Percentiles rank a stretch among this genome's conserved stretches.
Conservation (phyloP, 2,797 vertebrate genomes). For the Amblyraja radiata region DNA sequence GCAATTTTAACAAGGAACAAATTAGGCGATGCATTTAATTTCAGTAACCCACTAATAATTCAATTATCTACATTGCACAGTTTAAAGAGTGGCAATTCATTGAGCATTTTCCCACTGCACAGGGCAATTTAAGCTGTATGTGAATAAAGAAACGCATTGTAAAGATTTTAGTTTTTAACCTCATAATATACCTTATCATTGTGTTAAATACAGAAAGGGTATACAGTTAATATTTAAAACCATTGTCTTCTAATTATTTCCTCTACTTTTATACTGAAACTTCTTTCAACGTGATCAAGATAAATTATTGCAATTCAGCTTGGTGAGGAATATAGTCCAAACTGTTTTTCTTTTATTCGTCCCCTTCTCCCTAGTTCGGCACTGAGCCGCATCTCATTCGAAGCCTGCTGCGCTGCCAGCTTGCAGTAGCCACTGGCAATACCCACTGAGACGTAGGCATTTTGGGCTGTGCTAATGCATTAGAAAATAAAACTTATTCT, state of each 20-base stretch:
- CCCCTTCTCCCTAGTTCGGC: background rate
- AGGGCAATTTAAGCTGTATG: background rate
- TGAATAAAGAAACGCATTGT: background rate
- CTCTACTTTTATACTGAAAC: background rate
- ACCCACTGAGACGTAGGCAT: constrained; percentile 28
- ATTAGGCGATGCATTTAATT: background rate
- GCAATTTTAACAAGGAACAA: background rate
- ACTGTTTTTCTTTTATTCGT: background rate
- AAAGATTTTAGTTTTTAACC: background rate
- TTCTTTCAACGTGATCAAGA: background rate
- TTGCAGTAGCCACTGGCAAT: constrained; percentile 31
- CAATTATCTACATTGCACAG: too few species aligned
- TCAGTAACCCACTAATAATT: background rate
- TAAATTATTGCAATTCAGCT: background rate
- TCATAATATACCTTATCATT: background rate
- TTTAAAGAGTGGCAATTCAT: background rate
- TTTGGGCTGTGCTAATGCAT: constrained; percentile 8
- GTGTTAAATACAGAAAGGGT: too few species aligned
- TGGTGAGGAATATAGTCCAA: background rate
- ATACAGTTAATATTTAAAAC: background rate
- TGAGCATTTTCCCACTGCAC: background rate
- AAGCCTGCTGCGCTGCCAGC: constrained; percentile 12
- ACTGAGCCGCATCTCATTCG: background rate
- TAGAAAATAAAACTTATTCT: background rate
- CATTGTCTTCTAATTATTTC: background rate